Evolutionary conservation across 1,140 invertebrate species (phyloP).

Genomic region (Lepidurus arcticus): DNA sequence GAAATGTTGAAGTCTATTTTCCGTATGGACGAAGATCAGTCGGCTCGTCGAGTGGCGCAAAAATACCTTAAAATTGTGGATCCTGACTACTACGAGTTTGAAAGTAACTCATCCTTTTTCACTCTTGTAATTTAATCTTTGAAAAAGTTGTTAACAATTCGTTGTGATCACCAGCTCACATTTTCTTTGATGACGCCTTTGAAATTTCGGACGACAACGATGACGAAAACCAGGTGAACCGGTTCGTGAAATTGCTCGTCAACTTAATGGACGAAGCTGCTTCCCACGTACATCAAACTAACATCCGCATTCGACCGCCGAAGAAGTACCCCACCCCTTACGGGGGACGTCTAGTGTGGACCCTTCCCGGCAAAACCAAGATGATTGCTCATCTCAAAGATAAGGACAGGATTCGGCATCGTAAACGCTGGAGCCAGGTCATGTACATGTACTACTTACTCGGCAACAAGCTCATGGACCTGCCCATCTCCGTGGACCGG

Average conservation of each 20-base stretch:
- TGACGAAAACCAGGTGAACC: conserved; percentile 88
- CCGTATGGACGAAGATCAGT: too few species aligned
- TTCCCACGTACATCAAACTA: conserved; percentile 87
- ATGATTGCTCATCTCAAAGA: conserved; percentile 97
- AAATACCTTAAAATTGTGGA: too few species aligned
- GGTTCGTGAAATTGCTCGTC: conserved; percentile 91
- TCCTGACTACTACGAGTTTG: too few species aligned
- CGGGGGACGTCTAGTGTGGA: conserved; percentile 89
- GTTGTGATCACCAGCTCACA: conserved; percentile 71
- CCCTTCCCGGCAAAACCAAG: conserved; percentile 92
- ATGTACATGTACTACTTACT: too few species aligned
- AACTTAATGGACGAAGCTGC: conserved; percentile 91
- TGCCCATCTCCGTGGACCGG: too few species aligned
- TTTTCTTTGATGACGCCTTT: conserved; percentile 98
- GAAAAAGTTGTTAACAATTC: too few species aligned
- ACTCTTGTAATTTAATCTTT: too few species aligned
- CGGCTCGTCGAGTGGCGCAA: too few species aligned
- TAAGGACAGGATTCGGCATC: conserved; percentile 92
- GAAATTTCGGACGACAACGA: conserved; percentile 92
- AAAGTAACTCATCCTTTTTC: too few species aligned
- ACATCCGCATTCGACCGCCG: conserved; percentile 79
- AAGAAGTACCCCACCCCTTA: conserved; percentile 92
- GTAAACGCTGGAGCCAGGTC: too few species aligned
- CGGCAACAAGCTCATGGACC: too few species aligned
- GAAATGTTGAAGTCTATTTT: too few species aligned